These are phyloP conservation scores for Ptilonorhynchus violaceus DNA, from an alignment of 2,113 vertebrate genomes.

Conservation along the genomic window DNA sequence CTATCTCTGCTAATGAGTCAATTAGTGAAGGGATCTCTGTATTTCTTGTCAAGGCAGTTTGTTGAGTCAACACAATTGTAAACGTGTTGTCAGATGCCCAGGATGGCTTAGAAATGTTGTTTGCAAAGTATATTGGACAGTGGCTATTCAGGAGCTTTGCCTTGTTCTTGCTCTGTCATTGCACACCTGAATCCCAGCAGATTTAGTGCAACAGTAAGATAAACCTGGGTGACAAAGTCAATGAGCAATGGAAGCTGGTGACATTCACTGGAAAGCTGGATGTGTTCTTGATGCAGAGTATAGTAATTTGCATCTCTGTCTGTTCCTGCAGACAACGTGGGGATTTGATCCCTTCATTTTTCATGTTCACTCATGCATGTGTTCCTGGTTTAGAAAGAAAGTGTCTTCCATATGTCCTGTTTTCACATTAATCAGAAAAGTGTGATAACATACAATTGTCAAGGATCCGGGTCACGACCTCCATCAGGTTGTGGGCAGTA, in stretches of 20 bases:
- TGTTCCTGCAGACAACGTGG: not conserved
- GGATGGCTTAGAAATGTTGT: not conserved
- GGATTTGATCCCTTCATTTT: not conserved
- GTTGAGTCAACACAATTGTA: not conserved
- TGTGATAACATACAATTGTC: not conserved
- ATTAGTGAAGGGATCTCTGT: not conserved
- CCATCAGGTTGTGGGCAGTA: not conserved
- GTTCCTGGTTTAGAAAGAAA: not conserved
- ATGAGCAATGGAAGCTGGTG: not conserved
- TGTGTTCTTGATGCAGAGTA: not conserved
- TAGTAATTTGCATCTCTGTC: not conserved
- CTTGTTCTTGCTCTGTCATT: not conserved
- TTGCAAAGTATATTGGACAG: not conserved
- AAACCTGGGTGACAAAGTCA: not conserved
- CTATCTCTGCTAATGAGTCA: not conserved
- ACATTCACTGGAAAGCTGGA: not conserved
- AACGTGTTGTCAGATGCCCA: not conserved
- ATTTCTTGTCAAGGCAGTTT: not conserved
- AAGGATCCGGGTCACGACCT: not conserved
- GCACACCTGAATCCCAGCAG: not conserved
- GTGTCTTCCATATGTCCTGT: not conserved
- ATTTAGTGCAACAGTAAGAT: not conserved
- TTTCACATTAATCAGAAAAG: not conserved
- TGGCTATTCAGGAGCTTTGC: not conserved
- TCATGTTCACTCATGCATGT: not conserved